A percentile compares a stretch with the other conserved stretches of the same genome.
Conservation (phyloP, 2,888 invertebrate genomes). For the Hyalella azteca region DNA sequence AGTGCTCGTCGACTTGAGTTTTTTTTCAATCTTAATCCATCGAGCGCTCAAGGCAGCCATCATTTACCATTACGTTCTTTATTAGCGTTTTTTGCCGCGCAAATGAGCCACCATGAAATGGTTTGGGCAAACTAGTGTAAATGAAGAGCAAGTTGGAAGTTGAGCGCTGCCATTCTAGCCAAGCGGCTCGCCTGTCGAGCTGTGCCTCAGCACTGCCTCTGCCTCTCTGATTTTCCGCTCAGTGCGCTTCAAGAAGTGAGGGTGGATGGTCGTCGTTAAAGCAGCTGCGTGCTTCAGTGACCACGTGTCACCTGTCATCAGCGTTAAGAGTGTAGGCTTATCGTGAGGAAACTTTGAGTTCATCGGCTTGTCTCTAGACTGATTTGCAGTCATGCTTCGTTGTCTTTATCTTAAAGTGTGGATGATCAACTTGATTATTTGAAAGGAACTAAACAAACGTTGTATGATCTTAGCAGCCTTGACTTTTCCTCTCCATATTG, state of each 20-base stretch:
- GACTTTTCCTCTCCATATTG: neutral
- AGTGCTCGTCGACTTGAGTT: too few species aligned
- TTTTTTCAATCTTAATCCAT: neutral
- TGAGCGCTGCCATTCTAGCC: too few species aligned
- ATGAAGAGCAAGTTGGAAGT: too few species aligned
- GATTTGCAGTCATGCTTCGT: too few species aligned
- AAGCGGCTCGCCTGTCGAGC: too few species aligned
- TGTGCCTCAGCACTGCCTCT: too few species aligned
- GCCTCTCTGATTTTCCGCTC: conserved; percentile 6
- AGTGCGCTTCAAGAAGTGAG: conserved; percentile 27
- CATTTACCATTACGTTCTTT: neutral
- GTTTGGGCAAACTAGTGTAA: conserved; percentile 18
- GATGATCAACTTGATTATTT: too few species aligned
- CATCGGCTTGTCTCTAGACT: neutral
- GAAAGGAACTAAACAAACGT: too few species aligned
- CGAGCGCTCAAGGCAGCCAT: neutral
- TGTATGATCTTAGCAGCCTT: neutral
- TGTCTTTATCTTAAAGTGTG: too few species aligned
- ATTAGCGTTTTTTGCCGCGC: neutral
- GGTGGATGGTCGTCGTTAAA: neutral
- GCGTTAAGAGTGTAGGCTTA: neutral
- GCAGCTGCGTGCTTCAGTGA: conserved; percentile 14
- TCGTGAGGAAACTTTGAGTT: neutral
- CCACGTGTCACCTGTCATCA: conserved; percentile 29
- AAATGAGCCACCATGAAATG: conserved; percentile 9